phyloP scores from a whole-genome alignment of 2,797 vertebrate genomes.

The Meda fulgida region DNA sequence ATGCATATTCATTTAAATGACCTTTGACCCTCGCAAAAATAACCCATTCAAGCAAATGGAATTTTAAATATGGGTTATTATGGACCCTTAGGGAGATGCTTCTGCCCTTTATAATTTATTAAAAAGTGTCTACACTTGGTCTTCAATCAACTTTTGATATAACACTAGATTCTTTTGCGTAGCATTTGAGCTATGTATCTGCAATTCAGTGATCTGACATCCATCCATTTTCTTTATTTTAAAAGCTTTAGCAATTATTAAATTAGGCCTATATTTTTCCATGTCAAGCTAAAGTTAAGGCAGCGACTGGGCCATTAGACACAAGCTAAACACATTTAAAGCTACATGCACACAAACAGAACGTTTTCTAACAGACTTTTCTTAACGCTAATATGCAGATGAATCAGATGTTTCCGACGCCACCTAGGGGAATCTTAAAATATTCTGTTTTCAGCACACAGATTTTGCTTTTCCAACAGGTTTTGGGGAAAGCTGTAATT shows the following conservation, averaged over 20 bases:
- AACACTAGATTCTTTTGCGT: neutral
- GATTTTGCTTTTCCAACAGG: constrained; percentile 31
- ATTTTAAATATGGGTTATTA: constrained; percentile 15
- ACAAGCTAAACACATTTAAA: neutral
- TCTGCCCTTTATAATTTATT: constrained; percentile 8
- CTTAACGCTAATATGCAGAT: constrained; percentile 23
- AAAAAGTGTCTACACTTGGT: constrained; percentile 5
- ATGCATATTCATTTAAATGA: constrained; percentile 24
- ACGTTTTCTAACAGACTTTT: too few relatives aligned
- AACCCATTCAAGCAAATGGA: neutral
- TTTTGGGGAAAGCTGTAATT: constrained; percentile 24
- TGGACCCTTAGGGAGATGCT: neutral
- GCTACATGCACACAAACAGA: neutral
- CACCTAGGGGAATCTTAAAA: constrained; percentile 5
- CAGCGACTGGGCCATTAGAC: neutral
- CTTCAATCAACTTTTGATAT: constrained; percentile 2
- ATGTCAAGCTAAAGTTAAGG: neutral
- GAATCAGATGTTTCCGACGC: constrained; percentile 12
- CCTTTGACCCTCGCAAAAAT: constrained; percentile 1
- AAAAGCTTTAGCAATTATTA: constrained; percentile 23
- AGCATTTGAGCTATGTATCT: neutral
- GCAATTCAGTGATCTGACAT: constrained; percentile 2
- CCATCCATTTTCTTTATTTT: neutral
- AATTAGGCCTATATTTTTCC: constrained; percentile 2
- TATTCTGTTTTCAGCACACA: constrained; percentile 5